Evolutionary conservation across 2,113 vertebrate species (phyloP).

Genomic region (Oncorhynchus masou): DNA sequence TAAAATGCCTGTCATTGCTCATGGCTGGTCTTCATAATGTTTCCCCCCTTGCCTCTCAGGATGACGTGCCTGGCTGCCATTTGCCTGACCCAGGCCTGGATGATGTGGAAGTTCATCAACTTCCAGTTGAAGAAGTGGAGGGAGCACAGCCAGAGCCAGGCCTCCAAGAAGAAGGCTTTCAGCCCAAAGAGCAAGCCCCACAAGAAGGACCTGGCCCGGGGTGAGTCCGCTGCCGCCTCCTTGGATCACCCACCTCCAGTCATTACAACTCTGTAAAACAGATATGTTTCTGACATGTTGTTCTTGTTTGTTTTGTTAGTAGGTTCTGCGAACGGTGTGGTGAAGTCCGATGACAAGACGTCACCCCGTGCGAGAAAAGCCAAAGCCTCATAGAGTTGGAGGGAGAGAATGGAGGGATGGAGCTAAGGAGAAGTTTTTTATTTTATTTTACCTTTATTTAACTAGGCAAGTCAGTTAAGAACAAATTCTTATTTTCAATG

Average conservation of each 20-base stretch:
- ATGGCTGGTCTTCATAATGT: background rate
- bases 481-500: too few relatives aligned
- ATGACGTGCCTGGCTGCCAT: slow-evolving; percentile 81
- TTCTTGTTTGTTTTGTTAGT: slow-evolving; percentile 49
- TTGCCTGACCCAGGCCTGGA: slow-evolving; percentile 85
- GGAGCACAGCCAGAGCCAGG: slow-evolving; percentile 78
- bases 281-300: background rate
- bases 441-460: too few relatives aligned
- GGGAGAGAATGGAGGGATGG: background rate
- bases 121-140: slow-evolving; percentile 86
- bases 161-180: slow-evolving; percentile 73
- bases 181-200: slow-evolving; percentile 76
- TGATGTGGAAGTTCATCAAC: slow-evolving; percentile 89
- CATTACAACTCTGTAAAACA: background rate
- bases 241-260: background rate
- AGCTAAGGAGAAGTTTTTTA: background rate
- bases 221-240: slow-evolving; percentile 52
- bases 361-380: slow-evolving; percentile 76
- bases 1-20: background rate
- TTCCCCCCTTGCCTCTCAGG: slow-evolving; percentile 51
- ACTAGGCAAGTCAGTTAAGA: too few relatives aligned
- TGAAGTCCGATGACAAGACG: slow-evolving; percentile 74
- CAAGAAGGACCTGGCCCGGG: slow-evolving; percentile 73
- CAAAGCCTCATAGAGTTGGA: slow-evolving; percentile 58
- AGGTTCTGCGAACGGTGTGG: slow-evolving; percentile 72